Evolutionary conservation across 2,888 invertebrate species (phyloP), one percentile per base, ranked within the genome.

Genomic region (Lepas anatifera): DNA sequence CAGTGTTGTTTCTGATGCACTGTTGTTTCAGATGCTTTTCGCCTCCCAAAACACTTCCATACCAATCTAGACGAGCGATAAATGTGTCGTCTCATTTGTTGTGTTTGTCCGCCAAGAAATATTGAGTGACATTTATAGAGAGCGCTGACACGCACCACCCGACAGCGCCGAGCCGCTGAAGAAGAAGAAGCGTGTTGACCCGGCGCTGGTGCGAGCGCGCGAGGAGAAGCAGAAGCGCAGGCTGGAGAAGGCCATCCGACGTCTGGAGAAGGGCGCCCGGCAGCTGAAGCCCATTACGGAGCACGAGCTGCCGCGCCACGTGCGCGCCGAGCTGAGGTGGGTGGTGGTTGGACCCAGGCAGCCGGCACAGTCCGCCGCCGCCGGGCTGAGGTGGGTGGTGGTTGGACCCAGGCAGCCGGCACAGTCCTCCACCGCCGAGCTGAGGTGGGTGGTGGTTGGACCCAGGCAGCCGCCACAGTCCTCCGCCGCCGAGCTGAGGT

Each of bases 231-330:
- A 85, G 73, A 87, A 87, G 74, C 91, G 85, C 77, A 92, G 88
- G 79, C 74, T 98, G 3, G 95, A 95, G 78, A 95, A 92, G 78
- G 88, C 88, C 78, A 95, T 97, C 73, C 83, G 89, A 69, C 84
- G 87, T 73, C 80, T 97, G 72, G 87, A 93, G 78, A 93, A 88
- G 78, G 86, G 87, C 81, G 86, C 90, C 0, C 83, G 87, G 43
- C 92, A 93, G 78, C 79, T 94, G 68, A 98, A 97, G 80, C 95
- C 97, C 0, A 85, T 98, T 63, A 89, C 89, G 70, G 98, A 98
- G 82, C 79, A 89, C 73, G 91, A 95, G 79, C 83, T 89, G 13
- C 87, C 92, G 0, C 76, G 87, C 29, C 81, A 84, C 71, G 77
- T 94, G 25, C 76, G 86, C 29, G 87, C 89, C 76, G 84, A 88